A percentile compares a stretch with the other conserved stretches of the same genome.
These are phyloP conservation scores for Penaeus japonicus DNA, from an alignment of 1,140 invertebrate genomes.

Conservation along the genomic window DNA sequence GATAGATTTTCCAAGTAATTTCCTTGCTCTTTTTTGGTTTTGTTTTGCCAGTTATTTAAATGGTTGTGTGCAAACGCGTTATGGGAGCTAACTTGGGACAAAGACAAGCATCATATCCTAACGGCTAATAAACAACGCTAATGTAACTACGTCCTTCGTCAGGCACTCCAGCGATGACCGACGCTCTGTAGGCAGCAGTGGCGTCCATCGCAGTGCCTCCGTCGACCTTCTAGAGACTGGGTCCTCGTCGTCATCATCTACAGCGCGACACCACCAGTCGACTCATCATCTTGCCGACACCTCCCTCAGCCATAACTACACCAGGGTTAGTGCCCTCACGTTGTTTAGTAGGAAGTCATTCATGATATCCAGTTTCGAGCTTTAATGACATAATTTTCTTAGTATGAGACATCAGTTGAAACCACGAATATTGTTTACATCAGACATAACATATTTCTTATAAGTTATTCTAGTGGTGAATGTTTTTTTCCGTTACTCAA, in stretches of 20 bases:
- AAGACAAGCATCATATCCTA: too few relatives aligned
- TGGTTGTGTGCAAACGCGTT: too few relatives aligned
- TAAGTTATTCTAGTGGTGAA: too few relatives aligned
- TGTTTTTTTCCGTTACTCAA: too few relatives aligned
- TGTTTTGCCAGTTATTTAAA: too few relatives aligned
- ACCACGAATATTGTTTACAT: too few relatives aligned
- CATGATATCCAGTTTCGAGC: background rate
- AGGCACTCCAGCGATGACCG: conserved; percentile 47
- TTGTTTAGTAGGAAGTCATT: background rate
- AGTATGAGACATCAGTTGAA: too few relatives aligned
- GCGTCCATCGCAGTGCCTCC: conserved; percentile 37
- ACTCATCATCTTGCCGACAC: background rate
- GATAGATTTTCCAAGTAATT: conserved; percentile 45
- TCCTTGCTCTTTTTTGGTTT: too few relatives aligned
- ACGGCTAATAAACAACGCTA: background rate
- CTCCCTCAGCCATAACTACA: conserved; percentile 35
- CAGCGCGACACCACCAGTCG: background rate
- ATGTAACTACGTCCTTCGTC: background rate
- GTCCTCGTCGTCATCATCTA: conserved; percentile 21
- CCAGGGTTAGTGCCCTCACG: conserved; percentile 10
- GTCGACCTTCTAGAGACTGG: conserved; percentile 29
- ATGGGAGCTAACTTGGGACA: too few relatives aligned
- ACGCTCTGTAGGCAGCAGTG: conserved; percentile 35
- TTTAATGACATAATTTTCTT: too few relatives aligned
- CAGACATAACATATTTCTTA: too few relatives aligned